Conservation (phyloP, 2,113 vertebrate genomes). For the Onychorhynchus coronatus region DNA sequence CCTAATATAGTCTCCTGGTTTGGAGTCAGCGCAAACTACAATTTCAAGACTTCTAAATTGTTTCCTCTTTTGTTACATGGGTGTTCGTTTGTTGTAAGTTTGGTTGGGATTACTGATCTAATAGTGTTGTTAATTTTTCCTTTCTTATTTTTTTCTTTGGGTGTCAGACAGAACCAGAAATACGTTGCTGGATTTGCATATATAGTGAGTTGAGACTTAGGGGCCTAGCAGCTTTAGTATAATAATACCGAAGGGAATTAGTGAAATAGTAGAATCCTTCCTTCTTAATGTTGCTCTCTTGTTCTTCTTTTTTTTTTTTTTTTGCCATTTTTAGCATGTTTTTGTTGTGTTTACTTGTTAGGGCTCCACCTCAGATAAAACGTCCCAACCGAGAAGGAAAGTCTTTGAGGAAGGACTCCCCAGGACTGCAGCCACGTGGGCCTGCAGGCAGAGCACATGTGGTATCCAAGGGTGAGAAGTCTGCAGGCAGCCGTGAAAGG, state of each 20-base stretch:
- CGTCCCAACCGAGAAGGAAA: constrained; percentile 83
- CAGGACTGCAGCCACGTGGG: constrained; percentile 82
- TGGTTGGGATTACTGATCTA: neutral
- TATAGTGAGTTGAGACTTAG: neutral
- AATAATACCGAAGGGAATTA: neutral
- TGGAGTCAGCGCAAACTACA: neutral
- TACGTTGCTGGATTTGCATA: neutral
- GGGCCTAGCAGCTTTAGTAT: neutral
- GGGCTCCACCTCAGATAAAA: constrained; percentile 83
- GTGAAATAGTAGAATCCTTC: neutral
- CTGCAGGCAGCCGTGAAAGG: constrained; percentile 72
- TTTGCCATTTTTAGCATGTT: neutral
- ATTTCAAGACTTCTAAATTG: neutral
- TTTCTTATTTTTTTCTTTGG: neutral
- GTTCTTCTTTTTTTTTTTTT: neutral
- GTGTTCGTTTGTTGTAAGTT: neutral
- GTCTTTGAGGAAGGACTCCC: constrained; percentile 85
- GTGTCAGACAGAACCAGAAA: neutral
- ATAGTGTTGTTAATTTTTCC: neutral
- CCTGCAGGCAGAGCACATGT: constrained; percentile 76
- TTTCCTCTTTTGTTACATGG: neutral
- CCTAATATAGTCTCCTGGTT: neutral
- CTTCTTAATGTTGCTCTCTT: neutral
- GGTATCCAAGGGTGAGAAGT: constrained; percentile 78
- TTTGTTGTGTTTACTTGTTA: constrained; percentile 49